Evolutionary conservation across 2,113 vertebrate genomes (phyloP).

Genomic region (Rattus rattus): DNA sequence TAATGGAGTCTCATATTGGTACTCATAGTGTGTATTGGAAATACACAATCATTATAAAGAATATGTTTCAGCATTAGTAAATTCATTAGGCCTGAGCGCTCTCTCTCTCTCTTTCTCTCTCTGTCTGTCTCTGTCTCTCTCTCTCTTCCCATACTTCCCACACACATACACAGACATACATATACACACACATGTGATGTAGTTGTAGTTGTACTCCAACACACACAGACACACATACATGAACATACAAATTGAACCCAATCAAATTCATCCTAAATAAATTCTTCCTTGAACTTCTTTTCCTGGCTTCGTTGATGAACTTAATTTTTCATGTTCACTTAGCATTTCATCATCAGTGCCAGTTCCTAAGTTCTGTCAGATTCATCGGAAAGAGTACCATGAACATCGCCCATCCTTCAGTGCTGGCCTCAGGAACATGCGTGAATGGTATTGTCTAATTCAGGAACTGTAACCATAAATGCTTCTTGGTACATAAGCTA

Average conservation of each 20-base stretch:
- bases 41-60: neutral
- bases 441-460: neutral
- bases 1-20: neutral
- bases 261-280: neutral
- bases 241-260: neutral
- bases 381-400: neutral
- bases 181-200: neutral
- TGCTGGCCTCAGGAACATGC: neutral
- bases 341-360: neutral
- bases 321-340: neutral
- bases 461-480: neutral
- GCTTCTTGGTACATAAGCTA: neutral
- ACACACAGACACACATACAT: neutral
- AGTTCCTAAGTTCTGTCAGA: neutral
- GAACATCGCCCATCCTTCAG: neutral
- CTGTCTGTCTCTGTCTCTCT: neutral
- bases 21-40: neutral
- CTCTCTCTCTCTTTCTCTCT: neutral
- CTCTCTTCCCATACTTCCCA: no score
- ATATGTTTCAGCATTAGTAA: neutral
- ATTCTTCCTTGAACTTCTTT: conserved; percentile 9
- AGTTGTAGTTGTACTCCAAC: no score
- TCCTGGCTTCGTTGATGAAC: neutral
- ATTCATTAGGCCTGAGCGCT: neutral
- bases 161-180: neutral